phyloP scores from a whole-genome alignment of 2,797 vertebrate genomes.

The Artibeus lituratus region DNA sequence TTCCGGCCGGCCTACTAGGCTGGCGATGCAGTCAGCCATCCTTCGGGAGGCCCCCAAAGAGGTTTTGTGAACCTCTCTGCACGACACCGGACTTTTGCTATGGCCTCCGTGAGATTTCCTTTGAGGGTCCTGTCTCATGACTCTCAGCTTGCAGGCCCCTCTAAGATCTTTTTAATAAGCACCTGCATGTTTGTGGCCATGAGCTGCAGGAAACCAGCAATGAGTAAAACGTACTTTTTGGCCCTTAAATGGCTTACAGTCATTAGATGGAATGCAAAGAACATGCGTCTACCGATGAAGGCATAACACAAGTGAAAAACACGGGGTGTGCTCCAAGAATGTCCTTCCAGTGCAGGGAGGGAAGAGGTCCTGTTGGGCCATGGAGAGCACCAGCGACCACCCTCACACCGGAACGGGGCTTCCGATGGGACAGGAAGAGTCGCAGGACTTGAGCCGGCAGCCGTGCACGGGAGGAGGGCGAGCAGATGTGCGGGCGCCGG shows the following conservation, averaged over 20 bases:
- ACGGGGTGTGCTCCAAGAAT: fast-evolving
- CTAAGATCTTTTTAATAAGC: not conserved
- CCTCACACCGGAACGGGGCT: not conserved
- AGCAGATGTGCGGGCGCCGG: not conserved
- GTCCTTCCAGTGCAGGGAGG: not conserved
- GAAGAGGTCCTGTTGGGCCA: not conserved
- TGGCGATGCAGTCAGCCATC: not conserved
- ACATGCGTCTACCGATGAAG: not conserved
- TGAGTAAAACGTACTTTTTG: not conserved
- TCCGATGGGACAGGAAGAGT: not conserved
- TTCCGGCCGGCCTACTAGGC: not conserved
- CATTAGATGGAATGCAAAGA: not conserved
- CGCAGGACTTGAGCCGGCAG: not conserved
- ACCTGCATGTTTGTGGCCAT: not conserved
- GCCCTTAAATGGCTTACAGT: not conserved
- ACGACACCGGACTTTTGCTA: not conserved
- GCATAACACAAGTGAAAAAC: not conserved
- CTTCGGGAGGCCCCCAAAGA: not conserved
- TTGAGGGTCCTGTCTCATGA: not conserved
- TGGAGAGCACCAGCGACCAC: not conserved
- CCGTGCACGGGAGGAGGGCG: not conserved
- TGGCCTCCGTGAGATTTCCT: not conserved
- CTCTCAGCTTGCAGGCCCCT: not conserved
- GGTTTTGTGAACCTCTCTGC: not conserved
- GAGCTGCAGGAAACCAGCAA: not conserved